Base-by-base conservation (phyloP, 2,888 invertebrate species). In the Phorcus lineatus region DNA sequence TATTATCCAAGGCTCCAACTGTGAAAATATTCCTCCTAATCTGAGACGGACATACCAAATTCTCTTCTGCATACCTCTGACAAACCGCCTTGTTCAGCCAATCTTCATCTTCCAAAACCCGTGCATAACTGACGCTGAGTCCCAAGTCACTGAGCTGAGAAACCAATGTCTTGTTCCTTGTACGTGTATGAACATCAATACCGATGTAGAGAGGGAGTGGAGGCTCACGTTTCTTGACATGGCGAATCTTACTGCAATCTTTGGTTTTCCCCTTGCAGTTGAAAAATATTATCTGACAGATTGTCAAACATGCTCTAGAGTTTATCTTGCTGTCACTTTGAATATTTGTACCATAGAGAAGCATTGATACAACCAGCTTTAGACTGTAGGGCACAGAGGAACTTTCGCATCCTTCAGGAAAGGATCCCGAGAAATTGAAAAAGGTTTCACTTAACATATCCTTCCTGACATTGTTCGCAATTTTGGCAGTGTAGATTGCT, bases 1-100 rank as follows among this genome's bases (percentile, higher is more conserved):
- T 36, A 47, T 82, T 81, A 57, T 83, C 79, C 19, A 83, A 24
- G 2, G 53, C 75, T 36, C 54, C 81, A 54, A 55, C 75, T 54
- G 75, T 82, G 40, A 62, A 82, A 3, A 74, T 0, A 9, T 75
- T 54, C 28, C 80, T 66, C 54, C 53, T 36, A 9, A 83, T 0
- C n/a, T 62, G 55, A 52, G 81, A 17, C 7, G 82, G 77, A 66
- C 53, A 74, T 1, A 83, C 77, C 74, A 74, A 6, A 4, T 74
- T 75, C 16, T 81, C 81, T 1, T 70, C 74, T 17, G 9, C n/a
- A 78, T 31, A 81, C 16, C 53, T 16, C 54, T 77, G 24, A 75
- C 77, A 81, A 17, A 76, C 66, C 9, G 79, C 24, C 7, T 2
- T 47, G 0, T 57, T 24, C 13, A 76, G 6, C 13, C n/a, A 40